Evolutionary conservation across 30 jellyfish, hydroid and myxozoan genomes (phyloP), one percentile per base, ranked within the genome.

Genomic region (Calvadosia cruxmelitensis): DNA sequence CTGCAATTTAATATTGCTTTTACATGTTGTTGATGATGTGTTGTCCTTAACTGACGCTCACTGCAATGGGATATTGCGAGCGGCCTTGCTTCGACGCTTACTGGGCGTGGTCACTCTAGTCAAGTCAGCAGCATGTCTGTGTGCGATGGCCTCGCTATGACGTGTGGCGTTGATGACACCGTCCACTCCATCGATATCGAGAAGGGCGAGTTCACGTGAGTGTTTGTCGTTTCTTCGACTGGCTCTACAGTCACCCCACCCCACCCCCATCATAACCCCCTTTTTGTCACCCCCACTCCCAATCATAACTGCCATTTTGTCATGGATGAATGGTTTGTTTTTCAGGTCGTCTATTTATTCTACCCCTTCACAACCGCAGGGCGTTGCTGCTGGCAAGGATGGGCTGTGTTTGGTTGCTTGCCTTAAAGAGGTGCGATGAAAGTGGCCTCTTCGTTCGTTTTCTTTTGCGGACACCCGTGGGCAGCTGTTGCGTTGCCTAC

Each of bases 91-190:
- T 66, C 34, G 26, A 67, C 62, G 33, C 67, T 92, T 42, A 34
- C 50, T 7, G 99, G 99, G 29, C 70, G 66, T 15, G 78, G 83
- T 1, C 95, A 83, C 83, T 71, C 77, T 2, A 85, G 76, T 61
- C 96, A 83, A 68, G 85, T 92, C 28, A 66, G 51, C 72, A 42
- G 77, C 29, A 84, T 92, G 93, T 62, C 75, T 0, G 64, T 53
- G 5, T 57, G 48, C 48, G 92, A 75, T 7, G 80, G 75, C 72
- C 32, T 49, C 33, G 51, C 83, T 66, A 68, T 73, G 24, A 62
- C 96, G 24, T 84, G 96, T 72, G 95, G 97, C 10, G 78, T 92
- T 93, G 99, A 85, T 68, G 96, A 92, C 63, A 91, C 93, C 10
- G 93, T 91, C 27, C 53, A 93, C 32, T 74, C 48, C 72, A 73